phyloP scores from a whole-genome alignment of 2,113 vertebrate species.

The Oreocharis arfaki region DNA sequence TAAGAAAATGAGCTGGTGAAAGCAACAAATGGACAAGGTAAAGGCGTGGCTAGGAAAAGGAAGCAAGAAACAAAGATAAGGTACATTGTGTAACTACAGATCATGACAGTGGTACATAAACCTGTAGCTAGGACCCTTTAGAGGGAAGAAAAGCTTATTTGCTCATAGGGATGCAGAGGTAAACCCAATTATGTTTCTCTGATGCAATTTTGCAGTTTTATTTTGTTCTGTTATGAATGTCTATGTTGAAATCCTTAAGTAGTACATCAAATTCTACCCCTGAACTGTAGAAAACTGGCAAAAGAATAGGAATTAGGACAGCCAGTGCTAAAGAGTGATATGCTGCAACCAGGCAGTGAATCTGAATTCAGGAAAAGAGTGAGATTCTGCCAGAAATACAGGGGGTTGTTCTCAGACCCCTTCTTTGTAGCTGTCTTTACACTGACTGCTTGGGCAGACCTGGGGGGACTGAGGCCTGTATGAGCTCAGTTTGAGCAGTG shows the following conservation, averaged over 20 bases:
- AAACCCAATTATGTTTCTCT: neutral
- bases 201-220: neutral
- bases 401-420: neutral
- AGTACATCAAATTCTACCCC: neutral
- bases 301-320: neutral
- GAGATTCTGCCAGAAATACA: neutral
- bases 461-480: neutral
- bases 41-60: neutral
- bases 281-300: neutral
- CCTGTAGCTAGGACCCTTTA: neutral
- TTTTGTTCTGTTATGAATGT: neutral
- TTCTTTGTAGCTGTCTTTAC: neutral
- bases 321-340: neutral
- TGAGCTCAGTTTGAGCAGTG: neutral
- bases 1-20: neutral
- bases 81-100: neutral
- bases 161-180: neutral
- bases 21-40: neutral
- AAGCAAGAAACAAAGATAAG: neutral
- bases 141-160: neutral
- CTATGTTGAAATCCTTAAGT: neutral
- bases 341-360: neutral
- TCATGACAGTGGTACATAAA: neutral
- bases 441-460: neutral
- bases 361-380: neutral